Percentiles rank a stretch among this genome's conserved stretches.
Evolutionary conservation across 2,888 invertebrate species (phyloP).

Genomic region (Aplocera efformata): DNA sequence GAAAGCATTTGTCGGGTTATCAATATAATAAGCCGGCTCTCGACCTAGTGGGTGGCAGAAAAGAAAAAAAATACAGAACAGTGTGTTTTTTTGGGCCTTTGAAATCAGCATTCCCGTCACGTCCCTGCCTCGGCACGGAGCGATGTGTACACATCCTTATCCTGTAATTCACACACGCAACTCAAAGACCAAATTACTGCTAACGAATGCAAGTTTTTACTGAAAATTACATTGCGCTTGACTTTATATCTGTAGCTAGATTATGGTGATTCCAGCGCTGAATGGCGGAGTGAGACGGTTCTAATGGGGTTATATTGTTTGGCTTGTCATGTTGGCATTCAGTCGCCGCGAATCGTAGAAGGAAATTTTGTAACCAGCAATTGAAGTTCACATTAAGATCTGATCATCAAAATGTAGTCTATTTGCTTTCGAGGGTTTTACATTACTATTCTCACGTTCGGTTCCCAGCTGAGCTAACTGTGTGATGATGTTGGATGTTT

Average conservation of each 20-base stretch:
- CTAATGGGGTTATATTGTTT: constrained; percentile 2
- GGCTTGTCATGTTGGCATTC: not conserved
- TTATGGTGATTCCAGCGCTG: constrained; percentile 1
- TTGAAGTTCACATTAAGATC: not conserved
- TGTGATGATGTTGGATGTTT: no score
- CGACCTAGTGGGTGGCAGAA: no score
- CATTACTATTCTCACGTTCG: no score
- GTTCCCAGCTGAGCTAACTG: no score
- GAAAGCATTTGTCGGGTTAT: no score
- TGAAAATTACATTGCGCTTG: constrained; percentile 24
- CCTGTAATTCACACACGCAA: constrained; percentile 20
- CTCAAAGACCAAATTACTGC: constrained; percentile 34
- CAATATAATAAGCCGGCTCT: no score
- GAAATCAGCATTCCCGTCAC: no score
- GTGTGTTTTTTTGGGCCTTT: no score
- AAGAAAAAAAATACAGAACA: no score
- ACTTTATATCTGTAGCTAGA: constrained; percentile 3
- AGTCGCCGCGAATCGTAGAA: not conserved
- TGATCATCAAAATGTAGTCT: no score
- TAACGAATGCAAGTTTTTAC: constrained; percentile 34
- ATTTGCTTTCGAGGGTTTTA: no score
- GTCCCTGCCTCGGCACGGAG: no score
- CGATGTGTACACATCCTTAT: constrained; percentile 1
- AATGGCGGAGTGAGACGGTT: constrained; percentile 8
- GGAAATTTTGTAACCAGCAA: not conserved